Evolutionary conservation across 2,113 vertebrate genomes (phyloP), one percentile per base, ranked within the genome.

Genomic region (Syrrhaptes paradoxus): DNA sequence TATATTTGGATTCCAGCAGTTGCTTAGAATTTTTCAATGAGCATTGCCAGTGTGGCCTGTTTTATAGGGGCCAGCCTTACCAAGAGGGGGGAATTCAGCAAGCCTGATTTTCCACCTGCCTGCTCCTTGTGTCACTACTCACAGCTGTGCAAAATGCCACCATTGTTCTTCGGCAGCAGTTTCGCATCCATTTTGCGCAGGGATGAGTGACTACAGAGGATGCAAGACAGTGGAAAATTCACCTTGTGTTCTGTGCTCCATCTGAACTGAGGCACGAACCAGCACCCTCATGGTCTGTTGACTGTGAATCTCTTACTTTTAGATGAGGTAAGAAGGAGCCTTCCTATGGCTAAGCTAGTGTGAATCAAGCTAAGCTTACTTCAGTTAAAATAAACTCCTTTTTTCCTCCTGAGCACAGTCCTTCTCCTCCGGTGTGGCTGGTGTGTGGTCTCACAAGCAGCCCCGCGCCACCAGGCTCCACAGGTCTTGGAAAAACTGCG

Each of bases 221-320:
- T 87, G 88, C 80, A 97, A 93, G 62, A 59, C 9, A 3, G 66
- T 94, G 96, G 95, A 96, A 97, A 96, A 96, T 89, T 89, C 76
- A 75, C 79, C 74, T 90, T 96, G 83, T 97, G 92, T 93, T 91
- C 76, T 93, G 57, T 75, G 58, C 70, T 96, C 74, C 66, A 48
- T 94, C 86, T 82, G 75, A 95, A 74, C 86, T 0, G 28, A 92
- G 88, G 80, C 66, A 92, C 11, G 2, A 96, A 88, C 79, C 65
- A 62, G 83, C 70, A 87, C 76, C 70, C 93, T 94, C 88, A 85
- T 79, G 90, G 90, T 96, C 90, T 95, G 77, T 65, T 96, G 86
- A 22, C 52, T 93, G 80, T 84, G 89, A 93, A 95, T 96, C 88
- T 95, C 72, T 65, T 90, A 78, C 73, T 92, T 93, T 59, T n/a